Conservation (phyloP, 1,140 invertebrate species). For the Tigriopus japonicus region DNA sequence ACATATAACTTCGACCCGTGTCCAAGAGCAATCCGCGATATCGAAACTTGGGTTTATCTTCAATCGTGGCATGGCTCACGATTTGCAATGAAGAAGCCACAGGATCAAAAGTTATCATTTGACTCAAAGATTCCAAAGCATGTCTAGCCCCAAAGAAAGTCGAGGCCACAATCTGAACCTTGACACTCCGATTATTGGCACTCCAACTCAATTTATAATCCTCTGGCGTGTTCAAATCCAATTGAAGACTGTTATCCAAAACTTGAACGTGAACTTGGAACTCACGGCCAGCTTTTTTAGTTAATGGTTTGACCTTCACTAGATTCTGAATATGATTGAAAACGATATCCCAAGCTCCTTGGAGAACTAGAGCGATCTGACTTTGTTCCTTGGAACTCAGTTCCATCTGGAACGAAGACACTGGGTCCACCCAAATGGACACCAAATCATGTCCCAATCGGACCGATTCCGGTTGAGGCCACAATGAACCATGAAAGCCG, state of each 20-base stretch:
- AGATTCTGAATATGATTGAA: neutral
- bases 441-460: neutral
- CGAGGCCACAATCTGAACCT: slow-evolving; percentile 22
- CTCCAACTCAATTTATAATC: neutral
- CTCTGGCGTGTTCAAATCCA: neutral
- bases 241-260: neutral
- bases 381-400: too few species aligned
- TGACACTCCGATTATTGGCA: neutral
- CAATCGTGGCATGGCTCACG: slow-evolving; percentile 11
- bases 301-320: neutral
- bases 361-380: neutral
- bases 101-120: slow-evolving; percentile 20
- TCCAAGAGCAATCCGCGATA: slow-evolving; percentile 19
- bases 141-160: slow-evolving; percentile 24
- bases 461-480: neutral
- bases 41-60: slow-evolving; percentile 16
- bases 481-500: neutral
- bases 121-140: slow-evolving; percentile 23
- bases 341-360: neutral
- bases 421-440: neutral
- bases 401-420: neutral
- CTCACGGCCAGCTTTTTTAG: neutral
- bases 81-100: slow-evolving; percentile 13
- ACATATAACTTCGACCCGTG: slow-evolving; percentile 30
- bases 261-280: neutral